A percentile compares a stretch with the other conserved stretches of the same genome.
Evolutionary conservation across 2,888 invertebrate species (phyloP).

Genomic region (Nasonovia ribisnigri): DNA sequence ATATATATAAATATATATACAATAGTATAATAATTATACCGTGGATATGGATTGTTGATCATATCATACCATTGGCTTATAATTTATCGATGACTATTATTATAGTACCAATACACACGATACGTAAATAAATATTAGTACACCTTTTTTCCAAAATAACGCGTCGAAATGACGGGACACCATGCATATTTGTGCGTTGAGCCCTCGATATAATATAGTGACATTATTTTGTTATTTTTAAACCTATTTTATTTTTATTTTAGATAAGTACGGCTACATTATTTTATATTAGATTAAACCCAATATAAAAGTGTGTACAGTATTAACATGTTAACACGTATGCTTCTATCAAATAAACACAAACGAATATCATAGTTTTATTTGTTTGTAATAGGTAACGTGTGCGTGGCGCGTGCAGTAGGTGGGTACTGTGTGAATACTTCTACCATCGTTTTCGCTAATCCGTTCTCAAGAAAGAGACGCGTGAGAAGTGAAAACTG

Average conservation of each 20-base stretch:
- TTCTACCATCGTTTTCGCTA: not conserved
- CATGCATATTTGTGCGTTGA: not conserved
- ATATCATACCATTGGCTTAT: no score
- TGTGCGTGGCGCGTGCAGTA: not conserved
- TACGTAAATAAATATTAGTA: no score
- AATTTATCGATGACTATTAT: no score
- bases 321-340: not conserved
- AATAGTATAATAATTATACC: no score
- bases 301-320: not conserved
- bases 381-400: not conserved
- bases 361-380: slow-evolving; percentile 7
- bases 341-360: no score
- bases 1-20: no score
- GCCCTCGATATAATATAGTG: not conserved
- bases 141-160: not conserved
- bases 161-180: not conserved
- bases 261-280: not conserved
- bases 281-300: not conserved
- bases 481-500: not conserved
- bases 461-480: not conserved
- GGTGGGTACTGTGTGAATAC: not conserved
- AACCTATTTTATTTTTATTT: not conserved
- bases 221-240: not conserved
- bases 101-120: no score
- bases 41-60: no score